phyloP scores from a whole-genome alignment of 2,888 invertebrate genomes.

The Aphidius colemani region DNA sequence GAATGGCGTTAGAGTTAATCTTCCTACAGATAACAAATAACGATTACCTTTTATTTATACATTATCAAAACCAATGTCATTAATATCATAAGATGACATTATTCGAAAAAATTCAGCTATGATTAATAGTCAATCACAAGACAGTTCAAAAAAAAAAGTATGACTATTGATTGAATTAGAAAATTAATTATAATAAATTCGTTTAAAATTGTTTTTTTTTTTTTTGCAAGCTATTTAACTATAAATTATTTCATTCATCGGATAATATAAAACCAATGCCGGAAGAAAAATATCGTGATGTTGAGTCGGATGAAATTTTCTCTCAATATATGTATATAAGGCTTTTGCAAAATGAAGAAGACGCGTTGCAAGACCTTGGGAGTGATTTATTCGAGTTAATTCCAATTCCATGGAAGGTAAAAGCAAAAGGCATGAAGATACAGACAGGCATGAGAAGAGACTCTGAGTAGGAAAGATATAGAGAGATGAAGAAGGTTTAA shows the following conservation, averaged over 20 bases:
- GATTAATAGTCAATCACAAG: too few relatives aligned
- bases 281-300: slow-evolving; percentile 32
- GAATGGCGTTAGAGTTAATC: slow-evolving; percentile 47
- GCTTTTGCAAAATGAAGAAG: not conserved
- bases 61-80: too few relatives aligned
- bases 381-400: slow-evolving; percentile 60
- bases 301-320: slow-evolving; percentile 52
- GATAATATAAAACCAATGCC: slow-evolving; percentile 24
- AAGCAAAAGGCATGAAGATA: slow-evolving; percentile 32
- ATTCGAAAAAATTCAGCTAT: too few relatives aligned
- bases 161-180: too few relatives aligned
- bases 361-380: slow-evolving; percentile 46
- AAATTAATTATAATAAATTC: too few relatives aligned
- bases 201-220: too few relatives aligned
- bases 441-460: slow-evolving; percentile 34
- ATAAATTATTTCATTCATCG: slow-evolving; percentile 21
- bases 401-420: slow-evolving; percentile 60
- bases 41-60: not conserved
- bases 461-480: slow-evolving; percentile 29
- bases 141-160: too few relatives aligned
- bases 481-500: slow-evolving; percentile 33
- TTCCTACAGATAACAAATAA: slow-evolving; percentile 4
- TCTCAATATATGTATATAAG: slow-evolving; percentile 29
- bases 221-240: too few relatives aligned
- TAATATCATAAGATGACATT: too few relatives aligned